Conservation (phyloP, 2,113 vertebrate species). For the Ramphastos sulfuratus region DNA sequence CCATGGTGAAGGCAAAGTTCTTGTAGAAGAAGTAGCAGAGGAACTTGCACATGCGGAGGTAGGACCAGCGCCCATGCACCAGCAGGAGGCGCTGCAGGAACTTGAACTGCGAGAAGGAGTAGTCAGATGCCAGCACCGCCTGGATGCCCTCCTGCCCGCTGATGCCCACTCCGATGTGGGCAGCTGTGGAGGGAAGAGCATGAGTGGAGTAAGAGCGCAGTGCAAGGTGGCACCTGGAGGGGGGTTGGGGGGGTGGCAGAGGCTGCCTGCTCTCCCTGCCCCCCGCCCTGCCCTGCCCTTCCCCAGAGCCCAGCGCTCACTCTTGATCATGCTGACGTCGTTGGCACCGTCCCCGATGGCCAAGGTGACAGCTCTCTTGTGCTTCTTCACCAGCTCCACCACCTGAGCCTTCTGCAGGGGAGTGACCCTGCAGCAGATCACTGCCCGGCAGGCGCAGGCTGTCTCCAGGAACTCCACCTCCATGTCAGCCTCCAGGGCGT, state of each 20-base stretch:
- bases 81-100: constrained; percentile 93
- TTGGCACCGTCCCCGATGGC: constrained; percentile 94
- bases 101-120: constrained; percentile 95
- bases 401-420: constrained; percentile 95
- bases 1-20: constrained; percentile 98
- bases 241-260: too few species aligned
- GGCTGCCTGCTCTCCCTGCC: too few species aligned
- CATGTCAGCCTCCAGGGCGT: constrained; percentile 93
- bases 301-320: constrained; percentile 72
- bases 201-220: too few species aligned
- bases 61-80: constrained; percentile 96
- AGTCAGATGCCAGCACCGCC: constrained; percentile 91
- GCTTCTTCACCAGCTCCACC: constrained; percentile 93
- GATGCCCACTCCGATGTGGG: constrained; percentile 94
- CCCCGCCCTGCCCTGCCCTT: too few species aligned
- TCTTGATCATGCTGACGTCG: constrained; percentile 97
- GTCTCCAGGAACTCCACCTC: constrained; percentile 91
- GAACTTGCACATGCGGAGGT: constrained; percentile 96
- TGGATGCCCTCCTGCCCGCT: constrained; percentile 97
- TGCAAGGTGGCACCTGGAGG: too few species aligned
- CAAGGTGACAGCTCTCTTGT: constrained; percentile 92
- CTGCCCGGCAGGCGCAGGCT: constrained; percentile 87
- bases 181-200: constrained; percentile 70
- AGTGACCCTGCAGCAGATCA: constrained; percentile 95
- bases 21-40: constrained; percentile 98